Percentiles rank a stretch among this genome's conserved stretches.
Evolutionary conservation across 2,888 invertebrate species (phyloP).

Genomic region (Monoplex corrugatus): DNA sequence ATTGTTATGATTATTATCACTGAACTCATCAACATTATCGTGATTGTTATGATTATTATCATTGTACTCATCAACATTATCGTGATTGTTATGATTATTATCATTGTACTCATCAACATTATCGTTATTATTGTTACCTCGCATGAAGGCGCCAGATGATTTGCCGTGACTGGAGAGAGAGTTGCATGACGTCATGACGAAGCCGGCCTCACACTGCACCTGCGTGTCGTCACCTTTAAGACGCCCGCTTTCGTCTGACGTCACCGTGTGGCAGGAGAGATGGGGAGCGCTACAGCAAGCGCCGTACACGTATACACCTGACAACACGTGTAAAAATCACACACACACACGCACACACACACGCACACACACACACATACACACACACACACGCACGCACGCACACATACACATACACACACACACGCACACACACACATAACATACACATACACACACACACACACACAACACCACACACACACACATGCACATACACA

Average conservation of each 20-base stretch:
- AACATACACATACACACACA: slow-evolving; percentile 2
- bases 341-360: background rate
- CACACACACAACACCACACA: background rate
- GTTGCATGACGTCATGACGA: slow-evolving; percentile 28
- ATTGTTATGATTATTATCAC: background rate
- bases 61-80: no score
- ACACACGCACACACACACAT: slow-evolving; percentile 18
- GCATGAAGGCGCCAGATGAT: background rate
- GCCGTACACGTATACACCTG: background rate
- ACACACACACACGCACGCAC: background rate
- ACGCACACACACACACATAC: slow-evolving; percentile 3
- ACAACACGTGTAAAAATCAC: background rate
- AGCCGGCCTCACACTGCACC: slow-evolving; percentile 9
- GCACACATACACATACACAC: background rate
- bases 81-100: no score
- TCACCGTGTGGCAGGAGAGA: slow-evolving; percentile 20
- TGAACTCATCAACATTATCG: no score
- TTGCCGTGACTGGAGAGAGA: background rate
- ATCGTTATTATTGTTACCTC: background rate
- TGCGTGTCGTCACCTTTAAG: background rate
- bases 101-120: background rate
- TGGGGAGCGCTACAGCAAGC: background rate
- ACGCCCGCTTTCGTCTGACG: background rate
- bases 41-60: background rate
- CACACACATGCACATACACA: background rate